Base-by-base conservation (phyloP, 2,888 invertebrate genomes). In the Epirrhoe alternata region DNA sequence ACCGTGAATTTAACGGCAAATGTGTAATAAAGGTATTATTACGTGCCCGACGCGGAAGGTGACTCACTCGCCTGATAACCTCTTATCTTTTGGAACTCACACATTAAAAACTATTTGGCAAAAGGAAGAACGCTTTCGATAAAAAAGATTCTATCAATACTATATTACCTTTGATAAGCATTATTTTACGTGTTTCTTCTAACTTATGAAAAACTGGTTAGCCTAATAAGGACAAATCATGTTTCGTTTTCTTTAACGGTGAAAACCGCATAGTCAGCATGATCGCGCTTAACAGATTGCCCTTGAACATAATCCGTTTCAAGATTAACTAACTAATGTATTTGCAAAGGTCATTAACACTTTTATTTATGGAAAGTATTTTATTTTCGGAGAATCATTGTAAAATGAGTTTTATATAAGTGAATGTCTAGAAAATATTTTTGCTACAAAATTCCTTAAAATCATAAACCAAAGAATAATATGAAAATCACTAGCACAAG, bases 1-100 rank as follows among this genome's bases (percentile, higher is more conserved):
- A 77, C 78, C 83, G 85, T 82, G 82, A 82, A 83, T 84, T 87
- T 85, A 83, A 83, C 82, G 79, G 84, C 80, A 76, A 84, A 82
- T 82, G 85, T 84, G 88, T 87, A 86, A 89, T 89, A 86, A 88
- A 86, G 82, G 80, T 83, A 80, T 82, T 82, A 81, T 83, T 83
- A 83, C 82, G 77, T 78, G 78, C 77, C 45, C 61, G 53, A 68
- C 73, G 74, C 72, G 76, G 76, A 72, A 73, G 76, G 74, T 70
- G 80, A 75, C 65, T 76, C 76, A 74, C 73, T 71, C 66, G 73
- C 67, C 62, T 73, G 78, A 77, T 80, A 75, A 57, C 64, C 68
- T 75, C 74, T 78, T 78, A 72, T 70, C 72, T 67, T 16, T 52
- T 53, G 57, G 47, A 62, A 64, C 61, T 51, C 47, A 14, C 35